These are phyloP conservation scores for Parnassius apollo DNA, from an alignment of 2,888 invertebrate genomes.

Conservation along the genomic window DNA sequence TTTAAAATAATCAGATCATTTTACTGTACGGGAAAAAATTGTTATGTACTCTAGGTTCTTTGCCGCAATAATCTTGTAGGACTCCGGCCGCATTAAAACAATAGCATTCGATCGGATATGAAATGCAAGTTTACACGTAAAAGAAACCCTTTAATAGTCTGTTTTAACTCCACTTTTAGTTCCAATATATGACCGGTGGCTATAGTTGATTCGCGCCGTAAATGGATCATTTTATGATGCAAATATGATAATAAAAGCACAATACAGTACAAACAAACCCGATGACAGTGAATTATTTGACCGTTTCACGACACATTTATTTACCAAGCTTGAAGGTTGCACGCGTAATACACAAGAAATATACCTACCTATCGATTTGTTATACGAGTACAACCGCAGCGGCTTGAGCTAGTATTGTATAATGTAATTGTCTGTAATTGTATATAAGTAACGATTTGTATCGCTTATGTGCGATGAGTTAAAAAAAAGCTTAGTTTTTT, in stretches of 20 bases:
- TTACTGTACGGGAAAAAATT: no score
- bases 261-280: conserved; percentile 16
- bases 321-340: conserved; percentile 3
- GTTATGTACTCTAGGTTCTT: background rate
- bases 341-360: background rate
- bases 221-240: conserved; percentile 23
- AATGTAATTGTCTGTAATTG: no score
- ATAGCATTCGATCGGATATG: background rate
- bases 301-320: conserved; percentile 9
- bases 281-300: conserved; percentile 19
- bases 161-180: conserved; percentile 8
- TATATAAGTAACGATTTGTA: no score
- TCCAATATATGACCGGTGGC: conserved; percentile 5
- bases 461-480: no score
- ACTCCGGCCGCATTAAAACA: conserved; percentile 6
- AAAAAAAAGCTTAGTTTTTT: no score
- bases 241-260: conserved; percentile 24
- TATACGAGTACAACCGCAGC: no score
- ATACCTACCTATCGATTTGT: background rate
- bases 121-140: conserved; percentile 3
- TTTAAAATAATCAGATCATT: no score
- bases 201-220: conserved; percentile 13
- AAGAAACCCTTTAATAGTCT: conserved; percentile 20
- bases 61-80: background rate
- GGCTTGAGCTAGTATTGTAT: no score